Base-by-base conservation (phyloP, 1,140 invertebrate genomes). In the Aphelinus certus region DNA sequence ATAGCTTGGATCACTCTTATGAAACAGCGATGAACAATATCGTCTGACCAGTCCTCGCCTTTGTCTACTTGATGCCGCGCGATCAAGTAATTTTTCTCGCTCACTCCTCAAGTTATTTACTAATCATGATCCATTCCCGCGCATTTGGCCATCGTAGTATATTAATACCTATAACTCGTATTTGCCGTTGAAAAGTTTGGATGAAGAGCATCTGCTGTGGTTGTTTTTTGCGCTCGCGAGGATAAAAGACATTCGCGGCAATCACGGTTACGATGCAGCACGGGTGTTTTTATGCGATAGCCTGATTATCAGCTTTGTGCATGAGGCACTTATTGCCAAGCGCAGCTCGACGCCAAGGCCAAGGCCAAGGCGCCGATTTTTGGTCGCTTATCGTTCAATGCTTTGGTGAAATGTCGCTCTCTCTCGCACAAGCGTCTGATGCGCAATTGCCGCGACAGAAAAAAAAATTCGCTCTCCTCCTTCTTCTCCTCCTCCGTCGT, bases 351-450 rank as follows among this genome's bases (percentile, higher is more conserved):
- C 26, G 45, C 51, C 72, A 74, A 74, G 72, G 72, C 58, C 58
- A 70, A 69, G 73, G 70, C 70, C 57, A 26, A 42, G 62, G 61
- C 66, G 47, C 46, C 60, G 73, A 61, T 69, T 69, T 75, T 75
- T 75, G 73, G 45, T 61, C 73, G 6, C 66, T 75, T 75, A 75
- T 75, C 73, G 73, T 75, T 70, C 73, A 75, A 64, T 69, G 53
- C 60, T 75, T 73, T 67, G 26, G 67, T 67, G 56, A 64, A 73
- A 65, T 73, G 71, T 73, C 56, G 58, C 55, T 73, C 60, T 26
- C 26, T 26, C 26, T 26, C 26, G 26, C 26, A 26, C 1, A 48
- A 43, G 7, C 61, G 47, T 60, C 42, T 55, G 42, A 65, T 58
- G 71, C 71, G 71, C 45, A 73, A 48, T 73, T 45, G 48, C 26